Evolutionary conservation across 2,113 vertebrate species (phyloP).

Genomic region (Alligator mississippiensis): DNA sequence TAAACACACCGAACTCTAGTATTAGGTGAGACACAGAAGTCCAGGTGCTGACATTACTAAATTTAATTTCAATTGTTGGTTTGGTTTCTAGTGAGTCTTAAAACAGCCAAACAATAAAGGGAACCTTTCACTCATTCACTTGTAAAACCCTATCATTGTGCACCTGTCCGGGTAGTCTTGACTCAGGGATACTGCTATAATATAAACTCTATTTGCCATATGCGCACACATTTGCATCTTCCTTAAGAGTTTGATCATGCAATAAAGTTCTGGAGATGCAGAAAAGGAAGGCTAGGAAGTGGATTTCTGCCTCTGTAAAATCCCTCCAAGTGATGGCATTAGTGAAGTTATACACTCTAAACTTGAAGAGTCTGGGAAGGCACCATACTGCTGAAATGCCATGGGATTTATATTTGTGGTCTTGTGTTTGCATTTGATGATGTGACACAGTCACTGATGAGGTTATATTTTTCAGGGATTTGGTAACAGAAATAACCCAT

Average conservation of each 20-base stretch:
- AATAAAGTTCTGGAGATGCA: not conserved
- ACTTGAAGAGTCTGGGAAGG: not conserved
- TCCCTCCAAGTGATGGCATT: not conserved
- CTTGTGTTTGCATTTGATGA: not conserved
- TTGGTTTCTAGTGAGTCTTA: not conserved
- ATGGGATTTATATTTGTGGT: not conserved
- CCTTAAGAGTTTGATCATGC: not conserved
- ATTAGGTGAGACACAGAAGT: not conserved
- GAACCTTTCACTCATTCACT: conserved; percentile 16
- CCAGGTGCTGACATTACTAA: not conserved
- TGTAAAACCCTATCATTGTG: not conserved
- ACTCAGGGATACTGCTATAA: not conserved
- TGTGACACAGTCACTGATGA: not conserved
- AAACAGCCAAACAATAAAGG: conserved; percentile 15
- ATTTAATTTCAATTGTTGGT: not conserved
- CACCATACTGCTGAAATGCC: not conserved
- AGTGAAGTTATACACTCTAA: not conserved
- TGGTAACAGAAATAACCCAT: not conserved
- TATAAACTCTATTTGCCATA: conserved; percentile 4
- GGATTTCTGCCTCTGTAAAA: conserved; percentile 11
- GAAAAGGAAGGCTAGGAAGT: not conserved
- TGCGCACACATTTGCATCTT: not conserved
- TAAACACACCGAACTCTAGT: not conserved
- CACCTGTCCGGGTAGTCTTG: not conserved
- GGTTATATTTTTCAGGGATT: not conserved